phyloP scores from a whole-genome alignment of 1,140 invertebrate species.

The Sminthurinus signatus region DNA sequence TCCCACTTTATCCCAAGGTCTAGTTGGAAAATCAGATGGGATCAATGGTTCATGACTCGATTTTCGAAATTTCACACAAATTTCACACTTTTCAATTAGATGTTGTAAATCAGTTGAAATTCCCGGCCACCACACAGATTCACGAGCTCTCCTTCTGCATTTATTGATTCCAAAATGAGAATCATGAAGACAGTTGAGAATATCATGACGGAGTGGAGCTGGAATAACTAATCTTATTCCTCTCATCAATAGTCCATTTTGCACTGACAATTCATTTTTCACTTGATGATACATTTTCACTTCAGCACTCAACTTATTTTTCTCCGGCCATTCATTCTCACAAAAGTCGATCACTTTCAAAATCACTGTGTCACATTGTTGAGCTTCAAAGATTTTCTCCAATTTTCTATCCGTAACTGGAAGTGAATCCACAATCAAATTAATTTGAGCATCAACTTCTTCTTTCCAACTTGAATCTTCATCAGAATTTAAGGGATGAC shows the following conservation, averaged over 20 bases:
- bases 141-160: background rate
- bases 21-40: background rate
- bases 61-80: background rate
- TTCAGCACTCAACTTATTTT: background rate
- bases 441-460: background rate
- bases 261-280: background rate
- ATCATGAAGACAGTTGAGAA: conserved; percentile 4
- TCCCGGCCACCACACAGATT: conserved; percentile 12
- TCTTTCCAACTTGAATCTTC: background rate
- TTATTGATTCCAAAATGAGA: conserved; percentile 14
- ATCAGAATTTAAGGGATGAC: conserved; percentile 23
- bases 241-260: background rate
- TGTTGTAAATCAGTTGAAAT: background rate
- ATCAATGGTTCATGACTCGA: background rate
- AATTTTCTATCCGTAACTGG: conserved; percentile 11
- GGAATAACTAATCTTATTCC: background rate
- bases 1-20: conserved; percentile 6
- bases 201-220: background rate
- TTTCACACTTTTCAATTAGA: background rate
- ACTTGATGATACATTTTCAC: background rate
- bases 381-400: conserved; percentile 12
- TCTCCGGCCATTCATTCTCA: background rate
- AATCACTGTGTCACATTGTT: conserved; percentile 1
- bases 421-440: background rate
- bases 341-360: background rate